Conservation (phyloP, 30 jellyfish, hydroid and myxozoan species). For the Cassiopea andromeda region DNA sequence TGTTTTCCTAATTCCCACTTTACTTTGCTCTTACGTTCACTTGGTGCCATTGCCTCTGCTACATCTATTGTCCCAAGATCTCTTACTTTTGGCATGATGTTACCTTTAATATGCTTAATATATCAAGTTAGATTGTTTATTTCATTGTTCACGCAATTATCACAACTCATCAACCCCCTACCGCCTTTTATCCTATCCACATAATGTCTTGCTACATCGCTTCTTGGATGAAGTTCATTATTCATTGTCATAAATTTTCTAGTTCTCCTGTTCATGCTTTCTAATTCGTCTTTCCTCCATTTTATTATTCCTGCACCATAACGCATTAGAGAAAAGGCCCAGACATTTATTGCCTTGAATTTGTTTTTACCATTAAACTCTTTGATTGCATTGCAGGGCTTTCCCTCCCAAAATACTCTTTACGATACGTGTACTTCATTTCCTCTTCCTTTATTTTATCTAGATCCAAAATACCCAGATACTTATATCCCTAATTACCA, state of each 20-base stretch:
- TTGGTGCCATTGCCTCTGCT: slow-evolving; percentile 9
- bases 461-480: background rate
- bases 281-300: background rate
- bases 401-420: background rate
- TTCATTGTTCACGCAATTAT: slow-evolving; percentile 5
- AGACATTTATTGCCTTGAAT: background rate
- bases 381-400: background rate
- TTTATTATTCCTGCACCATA: slow-evolving; percentile 6
- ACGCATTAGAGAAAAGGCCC: background rate
- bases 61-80: too few species aligned
- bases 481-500: background rate
- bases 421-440: background rate
- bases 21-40: background rate
- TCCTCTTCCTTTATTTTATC: slow-evolving; percentile 13
- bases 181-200: slow-evolving; percentile 20
- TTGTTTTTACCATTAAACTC: background rate
- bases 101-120: background rate
- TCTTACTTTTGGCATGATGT: background rate
- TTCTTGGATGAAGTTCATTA: slow-evolving; percentile 2
- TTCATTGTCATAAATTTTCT: background rate
- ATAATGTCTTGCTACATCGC: slow-evolving; percentile 3
- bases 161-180: slow-evolving; percentile 18
- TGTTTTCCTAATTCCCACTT: background rate
- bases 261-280: background rate
- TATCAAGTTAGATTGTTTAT: slow-evolving; percentile 16